Conservation (phyloP, 2,888 invertebrate genomes). For the Epirrita christyi region DNA sequence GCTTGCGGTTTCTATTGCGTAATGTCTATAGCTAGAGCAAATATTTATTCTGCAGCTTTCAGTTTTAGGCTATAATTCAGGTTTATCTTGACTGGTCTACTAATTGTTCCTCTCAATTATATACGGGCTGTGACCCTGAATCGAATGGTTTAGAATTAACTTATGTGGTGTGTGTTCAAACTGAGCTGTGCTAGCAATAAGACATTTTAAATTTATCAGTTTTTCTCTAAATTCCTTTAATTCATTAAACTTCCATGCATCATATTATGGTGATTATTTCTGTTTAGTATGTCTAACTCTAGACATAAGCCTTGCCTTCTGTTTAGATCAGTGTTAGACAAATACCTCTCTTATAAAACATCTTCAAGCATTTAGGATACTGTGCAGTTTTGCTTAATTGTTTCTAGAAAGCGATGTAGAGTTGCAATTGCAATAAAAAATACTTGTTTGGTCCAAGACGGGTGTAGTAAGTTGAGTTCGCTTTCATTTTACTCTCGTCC, state of each 20-base stretch:
- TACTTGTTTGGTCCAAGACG: slow-evolving; percentile 24
- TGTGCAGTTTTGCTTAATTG: no score
- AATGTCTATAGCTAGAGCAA: background rate
- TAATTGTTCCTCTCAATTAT: slow-evolving; percentile 43
- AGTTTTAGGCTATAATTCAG: slow-evolving; percentile 12
- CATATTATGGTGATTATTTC: background rate
- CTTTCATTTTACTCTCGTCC: slow-evolving; percentile 31
- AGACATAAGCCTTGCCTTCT: no score
- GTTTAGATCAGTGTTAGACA: no score
- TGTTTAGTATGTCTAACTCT: background rate
- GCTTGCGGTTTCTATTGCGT: no score
- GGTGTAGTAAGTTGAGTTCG: slow-evolving; percentile 33
- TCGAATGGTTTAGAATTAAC: slow-evolving; percentile 54
- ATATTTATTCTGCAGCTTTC: background rate
- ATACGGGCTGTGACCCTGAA: slow-evolving; percentile 47
- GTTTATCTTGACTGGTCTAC: slow-evolving; percentile 24
- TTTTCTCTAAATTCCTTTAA: background rate
- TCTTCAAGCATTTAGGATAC: no score
- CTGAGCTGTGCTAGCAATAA: slow-evolving; percentile 16
- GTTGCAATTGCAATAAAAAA: slow-evolving; percentile 16
- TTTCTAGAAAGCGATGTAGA: no score
- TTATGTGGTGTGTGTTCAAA: slow-evolving; percentile 50
- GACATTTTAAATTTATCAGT: background rate
- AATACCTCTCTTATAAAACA: no score
- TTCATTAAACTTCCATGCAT: background rate